These are phyloP conservation scores for Diachasmimorpha longicaudata DNA, from an alignment of 1,140 invertebrate genomes.

Conservation along the genomic window DNA sequence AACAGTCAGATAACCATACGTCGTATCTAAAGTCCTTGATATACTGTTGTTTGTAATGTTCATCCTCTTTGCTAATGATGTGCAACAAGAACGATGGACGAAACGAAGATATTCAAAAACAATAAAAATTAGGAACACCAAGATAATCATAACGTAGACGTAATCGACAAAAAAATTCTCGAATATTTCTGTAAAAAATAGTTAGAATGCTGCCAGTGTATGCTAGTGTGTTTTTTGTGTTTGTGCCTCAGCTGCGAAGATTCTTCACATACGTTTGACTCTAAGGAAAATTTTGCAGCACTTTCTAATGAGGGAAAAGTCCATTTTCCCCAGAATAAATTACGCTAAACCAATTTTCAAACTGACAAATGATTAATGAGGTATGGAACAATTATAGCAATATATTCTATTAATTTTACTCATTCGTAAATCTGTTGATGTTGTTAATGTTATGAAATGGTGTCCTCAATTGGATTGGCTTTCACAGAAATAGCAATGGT, in stretches of 20 bases:
- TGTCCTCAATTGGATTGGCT: constrained; percentile 5
- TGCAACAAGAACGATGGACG: constrained; percentile 24
- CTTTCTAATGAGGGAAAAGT: neutral
- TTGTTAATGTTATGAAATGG: neutral
- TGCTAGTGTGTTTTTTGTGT: neutral
- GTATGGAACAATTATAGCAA: no score
- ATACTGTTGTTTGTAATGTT: constrained; percentile 23
- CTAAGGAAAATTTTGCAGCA: neutral
- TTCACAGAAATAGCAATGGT: constrained; percentile 45
- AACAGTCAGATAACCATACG: constrained; percentile 8
- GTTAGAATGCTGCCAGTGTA: no score
- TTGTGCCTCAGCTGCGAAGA: constrained; percentile 10
- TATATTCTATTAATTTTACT: no score
- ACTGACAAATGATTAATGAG: no score
- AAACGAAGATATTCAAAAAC: constrained; percentile 22
- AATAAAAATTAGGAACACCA: neutral
- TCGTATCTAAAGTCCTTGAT: constrained; percentile 16
- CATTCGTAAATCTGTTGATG: no score
- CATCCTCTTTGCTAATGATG: constrained; percentile 17
- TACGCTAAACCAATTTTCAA: no score
- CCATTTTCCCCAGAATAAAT: no score
- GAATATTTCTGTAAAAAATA: no score
- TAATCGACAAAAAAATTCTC: neutral
- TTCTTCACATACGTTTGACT: constrained; percentile 17
- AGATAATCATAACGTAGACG: neutral